Conservation (phyloP, 2,888 invertebrate species). For the Synergus japonicus region DNA sequence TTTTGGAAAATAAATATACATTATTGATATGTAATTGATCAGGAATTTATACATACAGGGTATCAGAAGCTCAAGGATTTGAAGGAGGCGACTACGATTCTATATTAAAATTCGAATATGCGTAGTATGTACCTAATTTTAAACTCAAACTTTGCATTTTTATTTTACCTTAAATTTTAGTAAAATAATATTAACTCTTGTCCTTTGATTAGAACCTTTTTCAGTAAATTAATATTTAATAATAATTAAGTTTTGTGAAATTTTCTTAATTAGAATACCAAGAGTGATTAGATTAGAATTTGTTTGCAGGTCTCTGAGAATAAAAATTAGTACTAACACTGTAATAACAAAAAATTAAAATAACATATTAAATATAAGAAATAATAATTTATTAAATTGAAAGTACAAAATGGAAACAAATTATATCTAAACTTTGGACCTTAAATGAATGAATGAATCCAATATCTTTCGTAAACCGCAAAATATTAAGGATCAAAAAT, state of each 20-base stretch:
- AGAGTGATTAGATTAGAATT: constrained; percentile 1
- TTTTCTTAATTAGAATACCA: background rate
- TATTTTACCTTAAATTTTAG: constrained; percentile 1
- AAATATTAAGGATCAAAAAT: background rate
- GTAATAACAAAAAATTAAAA: background rate
- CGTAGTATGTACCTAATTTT: constrained; percentile 32
- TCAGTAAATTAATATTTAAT: background rate
- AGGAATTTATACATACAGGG: constrained; percentile 18
- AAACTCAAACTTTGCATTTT: constrained; percentile 6
- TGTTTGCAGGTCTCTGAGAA: background rate
- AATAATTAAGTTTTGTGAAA: constrained; percentile 20
- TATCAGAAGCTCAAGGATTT: constrained; percentile 6
- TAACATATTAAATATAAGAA: background rate
- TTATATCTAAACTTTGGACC: background rate
- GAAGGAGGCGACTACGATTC: constrained; percentile 23
- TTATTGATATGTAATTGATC: background rate
- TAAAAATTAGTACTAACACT: background rate
- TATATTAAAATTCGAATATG: constrained; percentile 22
- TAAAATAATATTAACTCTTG: background rate
- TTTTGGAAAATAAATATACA: background rate
- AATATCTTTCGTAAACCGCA: background rate
- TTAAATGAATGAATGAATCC: background rate
- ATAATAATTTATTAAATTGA: background rate
- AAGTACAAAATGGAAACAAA: background rate
- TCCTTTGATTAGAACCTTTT: background rate